phyloP scores from a whole-genome alignment of 2,888 invertebrate species.

The Baccha elongata region DNA sequence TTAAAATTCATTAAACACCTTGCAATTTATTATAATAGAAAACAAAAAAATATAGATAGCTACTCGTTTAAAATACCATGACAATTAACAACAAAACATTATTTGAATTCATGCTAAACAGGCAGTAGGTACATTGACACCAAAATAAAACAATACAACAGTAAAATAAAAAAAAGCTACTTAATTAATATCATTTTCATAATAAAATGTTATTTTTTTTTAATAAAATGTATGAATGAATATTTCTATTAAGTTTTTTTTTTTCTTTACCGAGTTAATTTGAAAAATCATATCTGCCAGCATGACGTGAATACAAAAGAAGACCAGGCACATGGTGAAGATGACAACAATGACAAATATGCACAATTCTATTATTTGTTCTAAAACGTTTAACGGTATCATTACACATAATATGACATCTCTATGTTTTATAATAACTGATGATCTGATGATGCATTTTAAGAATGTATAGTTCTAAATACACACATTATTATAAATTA shows the following conservation, averaged over 20 bases:
- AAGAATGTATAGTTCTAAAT: constrained; percentile 3
- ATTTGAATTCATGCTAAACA: constrained; percentile 50
- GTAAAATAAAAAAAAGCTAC: not conserved
- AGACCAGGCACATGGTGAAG: constrained; percentile 43
- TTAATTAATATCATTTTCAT: not conserved
- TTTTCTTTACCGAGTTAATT: constrained; percentile 37
- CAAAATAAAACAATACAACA: constrained; percentile 1
- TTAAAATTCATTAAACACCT: constrained; percentile 1
- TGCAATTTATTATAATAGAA: too few relatives aligned
- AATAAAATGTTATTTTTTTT: too few relatives aligned
- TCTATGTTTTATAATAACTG: not conserved
- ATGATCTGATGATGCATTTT: constrained; percentile 2
- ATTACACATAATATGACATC: constrained; percentile 21
- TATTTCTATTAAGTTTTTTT: too few relatives aligned
- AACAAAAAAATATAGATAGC: too few relatives aligned
- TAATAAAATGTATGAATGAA: too few relatives aligned
- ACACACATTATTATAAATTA: constrained; percentile 5
- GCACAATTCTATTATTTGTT: constrained; percentile 30
- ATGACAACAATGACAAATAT: constrained; percentile 59
- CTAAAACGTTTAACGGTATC: constrained; percentile 37
- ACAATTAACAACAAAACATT: constrained; percentile 32
- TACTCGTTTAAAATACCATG: too few relatives aligned
- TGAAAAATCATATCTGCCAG: constrained; percentile 43
- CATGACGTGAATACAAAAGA: constrained; percentile 58
- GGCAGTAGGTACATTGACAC: constrained; percentile 47